Conservation (phyloP, 2,888 invertebrate species). For the Drosophila meridiana region DNA sequence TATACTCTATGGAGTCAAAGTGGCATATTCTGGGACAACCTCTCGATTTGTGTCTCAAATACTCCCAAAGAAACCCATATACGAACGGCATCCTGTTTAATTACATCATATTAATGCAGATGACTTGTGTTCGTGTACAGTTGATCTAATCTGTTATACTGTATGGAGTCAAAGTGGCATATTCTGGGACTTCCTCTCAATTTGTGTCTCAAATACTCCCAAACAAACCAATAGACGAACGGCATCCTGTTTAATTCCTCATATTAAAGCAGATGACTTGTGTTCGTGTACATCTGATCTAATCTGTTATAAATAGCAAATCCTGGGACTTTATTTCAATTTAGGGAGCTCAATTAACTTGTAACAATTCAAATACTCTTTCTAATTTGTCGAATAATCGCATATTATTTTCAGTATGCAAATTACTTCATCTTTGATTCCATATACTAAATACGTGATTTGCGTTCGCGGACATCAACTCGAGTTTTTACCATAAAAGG, state of each 20-base stretch:
- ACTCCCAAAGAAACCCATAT: slow-evolving; percentile 41
- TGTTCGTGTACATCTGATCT: slow-evolving; percentile 37
- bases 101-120: slow-evolving; percentile 35
- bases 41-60: slow-evolving; percentile 49
- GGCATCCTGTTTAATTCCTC: slow-evolving; percentile 60
- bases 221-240: not conserved
- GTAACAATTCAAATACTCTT: not conserved
- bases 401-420: not conserved
- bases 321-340: not conserved
- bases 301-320: slow-evolving; percentile 3
- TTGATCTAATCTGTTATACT: not conserved
- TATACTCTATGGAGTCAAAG: slow-evolving; percentile 40
- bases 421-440: slow-evolving; percentile 8
- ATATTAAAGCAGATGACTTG: slow-evolving; percentile 63
- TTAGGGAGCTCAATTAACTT: slow-evolving; percentile 1
- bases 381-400: slow-evolving; percentile 15
- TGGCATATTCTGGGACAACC: slow-evolving; percentile 27
- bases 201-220: slow-evolving; percentile 59
- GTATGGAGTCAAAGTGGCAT: slow-evolving; percentile 60
- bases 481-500: not conserved
- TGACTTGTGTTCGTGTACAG: slow-evolving; percentile 47
- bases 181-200: slow-evolving; percentile 5
- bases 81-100: slow-evolving; percentile 16
- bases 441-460: slow-evolving; percentile 7
- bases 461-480: slow-evolving; percentile 15